phyloP scores from a whole-genome alignment of 2,797 vertebrate genomes.

The Hydrophis major region DNA sequence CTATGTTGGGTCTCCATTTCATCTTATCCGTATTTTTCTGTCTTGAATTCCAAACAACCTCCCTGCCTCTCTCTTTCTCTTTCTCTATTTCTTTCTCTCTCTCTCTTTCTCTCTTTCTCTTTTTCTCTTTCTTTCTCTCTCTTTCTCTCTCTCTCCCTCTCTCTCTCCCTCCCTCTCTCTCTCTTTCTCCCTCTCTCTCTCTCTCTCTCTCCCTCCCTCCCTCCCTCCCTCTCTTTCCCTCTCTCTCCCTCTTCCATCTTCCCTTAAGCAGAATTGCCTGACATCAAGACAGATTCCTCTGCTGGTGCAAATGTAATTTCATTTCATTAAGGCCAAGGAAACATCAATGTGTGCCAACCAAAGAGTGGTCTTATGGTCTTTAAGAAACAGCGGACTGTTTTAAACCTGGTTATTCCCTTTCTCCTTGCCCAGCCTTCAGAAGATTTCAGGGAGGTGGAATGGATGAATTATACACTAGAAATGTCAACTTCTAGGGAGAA shows the following conservation, averaged over 20 bases:
- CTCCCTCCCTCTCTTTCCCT: not conserved
- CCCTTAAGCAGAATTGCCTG: conserved; percentile 12
- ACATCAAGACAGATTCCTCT: conserved; percentile 9
- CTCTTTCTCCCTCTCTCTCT: not conserved
- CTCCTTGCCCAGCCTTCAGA: not conserved
- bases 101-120: fast-evolving
- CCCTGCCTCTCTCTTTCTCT: not conserved
- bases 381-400: conserved; percentile 20
- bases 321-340: conserved; percentile 8
- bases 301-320: conserved; percentile 11
- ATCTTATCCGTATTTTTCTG: not conserved
- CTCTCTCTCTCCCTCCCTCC: not conserved
- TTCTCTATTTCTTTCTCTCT: not conserved
- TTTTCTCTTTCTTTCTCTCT: not conserved
- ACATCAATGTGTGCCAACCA: fast-evolving
- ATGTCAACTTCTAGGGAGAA: conserved; percentile 11
- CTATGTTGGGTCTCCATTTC: not conserved
- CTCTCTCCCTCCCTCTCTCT: not conserved
- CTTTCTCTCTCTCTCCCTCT: not conserved
- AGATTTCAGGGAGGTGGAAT: not conserved
- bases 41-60: not conserved
- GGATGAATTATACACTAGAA: not conserved
- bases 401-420: not conserved
- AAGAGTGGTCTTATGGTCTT: not conserved
- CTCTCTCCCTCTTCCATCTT: not conserved